Base-by-base conservation (phyloP, 1,140 invertebrate species). In the Drosophila aff. region DNA sequence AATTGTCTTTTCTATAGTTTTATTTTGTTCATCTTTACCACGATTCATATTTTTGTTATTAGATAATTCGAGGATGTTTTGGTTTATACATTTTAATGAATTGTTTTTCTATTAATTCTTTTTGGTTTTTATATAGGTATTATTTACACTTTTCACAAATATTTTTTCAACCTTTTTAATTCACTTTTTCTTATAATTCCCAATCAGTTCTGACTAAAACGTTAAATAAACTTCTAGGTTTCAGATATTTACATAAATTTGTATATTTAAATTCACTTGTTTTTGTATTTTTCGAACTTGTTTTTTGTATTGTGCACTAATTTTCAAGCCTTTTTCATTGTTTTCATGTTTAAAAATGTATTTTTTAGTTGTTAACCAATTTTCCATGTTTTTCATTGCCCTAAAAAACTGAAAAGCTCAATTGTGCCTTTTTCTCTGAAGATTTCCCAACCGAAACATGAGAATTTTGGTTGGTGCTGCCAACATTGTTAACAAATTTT, bases 401-500 rank as follows among this genome's bases (percentile, higher is more conserved):
- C 57, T 61, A 8, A 26, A 65, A 33, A 59, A 59, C 63, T 46
- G 3, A 33, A 28, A 36, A 46, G 41, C 52, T 18, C 3, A 4
- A 18, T 33, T 44, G 16, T 36, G 4, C 16, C 57, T 81, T 81
- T 23, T 55, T 46, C 40, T 60, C 18, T 73, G 26, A 33, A 61
- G 67, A 73, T 73, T 73, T 73, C 67, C 46, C 69, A 73, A 73
- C 67, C 13, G n/a, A 73, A 73, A 73, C 68, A 59, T 73, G 55
- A 61, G 69, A 73, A 73, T 38, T 52, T 60, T 11, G 33, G 40
- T 47, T 18, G 63, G 63, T 53, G 21, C 41, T 38, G 31, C 52
- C 58, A 65, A 31, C 68, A 66, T 77, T 87, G 79, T 89, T 84
- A 84, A 62, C 77, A 80, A 80, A 67, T 40, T 66, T 82, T 60